Evolutionary conservation across 2,888 invertebrate species (phyloP), one percentile per base, ranked within the genome.

Genomic region (Ferrisia virgata): DNA sequence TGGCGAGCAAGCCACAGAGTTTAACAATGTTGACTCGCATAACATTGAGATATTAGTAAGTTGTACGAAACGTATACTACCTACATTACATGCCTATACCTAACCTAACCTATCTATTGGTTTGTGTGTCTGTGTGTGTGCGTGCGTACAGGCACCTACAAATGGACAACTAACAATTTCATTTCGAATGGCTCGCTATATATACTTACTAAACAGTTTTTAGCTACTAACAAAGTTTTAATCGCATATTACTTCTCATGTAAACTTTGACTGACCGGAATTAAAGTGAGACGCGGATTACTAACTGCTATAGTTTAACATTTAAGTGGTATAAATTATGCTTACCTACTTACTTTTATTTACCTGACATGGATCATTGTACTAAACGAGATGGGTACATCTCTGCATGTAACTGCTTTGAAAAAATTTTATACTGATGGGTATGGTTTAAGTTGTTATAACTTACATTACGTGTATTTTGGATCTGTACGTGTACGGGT

Each of bases 41-140:
- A 69, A 69, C 31, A 31, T 69, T 69, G 69, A 33, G n/a, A 31
- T 69, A 31, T 69, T 69, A 69, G 69, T 69, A 69, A 69, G 69
- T 69, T 64, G 1, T 33, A n/a, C n/a, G 31, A 69, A 69, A 31
- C 15, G n/a, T 69, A 69, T 13, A 15, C 28, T 69, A 33, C 31
- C 31, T 69, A 15, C 13, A 2, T 15, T 6, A 31, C 69, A n/a
- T 28, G 13, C n/a, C n/a, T n/a, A n/a, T n/a, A n/a, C n/a, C n/a
- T n/a, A n/a, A n/a, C n/a, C n/a, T n/a, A n/a, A n/a, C n/a, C n/a
- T n/a, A n/a, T n/a, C n/a, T n/a, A n/a, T n/a, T n/a, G n/a, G n/a
- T n/a, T n/a, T n/a, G n/a, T n/a, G n/a, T n/a, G n/a, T n/a, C n/a
- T n/a, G n/a, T n/a, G n/a, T n/a, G n/a, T n/a, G n/a, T n/a, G n/a